phyloP scores from a whole-genome alignment of 2,888 invertebrate genomes.

The Conus canariensis region DNA sequence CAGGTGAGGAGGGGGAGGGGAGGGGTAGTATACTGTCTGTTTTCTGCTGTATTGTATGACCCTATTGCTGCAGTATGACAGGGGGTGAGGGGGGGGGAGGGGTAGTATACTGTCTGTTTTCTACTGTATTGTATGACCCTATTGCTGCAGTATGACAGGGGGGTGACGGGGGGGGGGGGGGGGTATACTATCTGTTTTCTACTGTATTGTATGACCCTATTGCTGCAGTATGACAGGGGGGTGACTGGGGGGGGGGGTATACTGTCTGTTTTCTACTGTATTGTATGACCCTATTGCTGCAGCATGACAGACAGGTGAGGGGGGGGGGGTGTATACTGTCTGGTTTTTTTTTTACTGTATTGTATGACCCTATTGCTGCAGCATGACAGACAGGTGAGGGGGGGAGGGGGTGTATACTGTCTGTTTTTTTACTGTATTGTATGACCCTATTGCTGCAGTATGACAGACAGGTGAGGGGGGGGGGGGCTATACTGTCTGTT shows the following conservation, averaged over 20 bases:
- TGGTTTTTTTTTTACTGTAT: neutral
- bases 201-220: constrained; percentile 36
- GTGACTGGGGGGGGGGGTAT: constrained; percentile 36
- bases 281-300: constrained; percentile 48
- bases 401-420: no score
- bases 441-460: no score
- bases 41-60: neutral
- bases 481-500: neutral
- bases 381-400: constrained; percentile 51
- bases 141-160: constrained; percentile 50
- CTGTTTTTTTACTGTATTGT: neutral
- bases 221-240: constrained; percentile 53
- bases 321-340: no score
- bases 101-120: no score
- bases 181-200: no score
- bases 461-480: constrained; percentile 50
- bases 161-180: constrained; percentile 49
- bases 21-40: neutral
- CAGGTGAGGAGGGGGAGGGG: constrained; percentile 49
- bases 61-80: no score
- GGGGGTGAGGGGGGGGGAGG: no score
- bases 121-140: neutral
- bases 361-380: constrained; percentile 50
- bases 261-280: no score
- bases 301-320: constrained; percentile 53